Conservation (phyloP, 1,140 invertebrate species). For the Panagrolaimus sp. region DNA sequence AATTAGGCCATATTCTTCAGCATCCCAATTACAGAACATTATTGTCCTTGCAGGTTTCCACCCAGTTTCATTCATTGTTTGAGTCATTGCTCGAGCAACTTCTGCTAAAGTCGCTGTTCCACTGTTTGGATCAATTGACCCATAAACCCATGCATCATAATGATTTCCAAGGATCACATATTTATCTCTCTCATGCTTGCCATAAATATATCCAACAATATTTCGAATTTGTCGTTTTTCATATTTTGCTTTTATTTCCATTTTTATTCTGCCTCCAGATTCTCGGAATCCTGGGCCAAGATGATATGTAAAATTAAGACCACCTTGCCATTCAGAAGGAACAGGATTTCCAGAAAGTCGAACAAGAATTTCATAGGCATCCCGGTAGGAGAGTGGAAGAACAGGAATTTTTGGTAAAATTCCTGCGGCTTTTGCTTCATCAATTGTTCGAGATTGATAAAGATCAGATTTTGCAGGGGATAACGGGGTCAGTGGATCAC, state of each 20-base stretch:
- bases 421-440: slow-evolving; percentile 32
- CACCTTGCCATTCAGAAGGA: slow-evolving; percentile 54
- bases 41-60: slow-evolving; percentile 63
- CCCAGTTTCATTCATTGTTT: slow-evolving; percentile 48
- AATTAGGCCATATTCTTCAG: slow-evolving; percentile 61
- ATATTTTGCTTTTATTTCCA: slow-evolving; percentile 38
- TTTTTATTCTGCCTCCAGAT: background rate
- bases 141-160: slow-evolving; percentile 65
- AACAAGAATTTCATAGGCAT: slow-evolving; percentile 48
- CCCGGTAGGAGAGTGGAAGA: slow-evolving; percentile 53
- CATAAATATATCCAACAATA: slow-evolving; percentile 54
- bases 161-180: slow-evolving; percentile 68
- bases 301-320: slow-evolving; percentile 57
- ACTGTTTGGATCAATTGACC: slow-evolving; percentile 54
- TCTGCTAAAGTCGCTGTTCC: slow-evolving; percentile 64
- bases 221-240: slow-evolving; percentile 47
- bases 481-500: slow-evolving; percentile 53
- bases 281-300: slow-evolving; percentile 39
- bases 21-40: slow-evolving; percentile 64
- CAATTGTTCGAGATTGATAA: slow-evolving; percentile 34
- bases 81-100: slow-evolving; percentile 62
- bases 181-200: slow-evolving; percentile 60
- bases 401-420: slow-evolving; percentile 25
- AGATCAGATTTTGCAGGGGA: slow-evolving; percentile 50
- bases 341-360: slow-evolving; percentile 37